Evolutionary conservation across 2,797 vertebrate species (phyloP), one percentile per base, ranked within the genome.

Genomic region (Psittacula echo): DNA sequence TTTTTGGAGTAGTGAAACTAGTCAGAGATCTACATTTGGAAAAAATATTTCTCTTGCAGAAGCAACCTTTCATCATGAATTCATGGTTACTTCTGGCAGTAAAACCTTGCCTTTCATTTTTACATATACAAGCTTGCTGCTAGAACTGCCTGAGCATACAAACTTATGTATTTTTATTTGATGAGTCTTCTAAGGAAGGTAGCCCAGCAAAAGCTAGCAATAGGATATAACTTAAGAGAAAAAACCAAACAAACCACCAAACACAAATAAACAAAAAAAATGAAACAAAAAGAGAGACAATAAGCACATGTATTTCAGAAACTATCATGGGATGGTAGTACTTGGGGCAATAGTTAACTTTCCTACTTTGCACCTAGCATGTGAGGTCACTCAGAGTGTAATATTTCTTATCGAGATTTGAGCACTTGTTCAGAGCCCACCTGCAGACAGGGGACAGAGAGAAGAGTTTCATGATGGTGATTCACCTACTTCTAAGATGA

Each of bases 31-130:
- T 87, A 58, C 81, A 87, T 89, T 93, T 80, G 72, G 72, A 85
- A 95, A 92, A 94, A 85, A 39, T 37, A 89, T 54, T 91, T 87
- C 78, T 44, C 26, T 62, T 80, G 75, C 27, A 92, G 75, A 94
- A 85, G 34, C 30, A 29, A 87, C 61, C 61, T 92, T 94, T 90
- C 88, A 65, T 50, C 70, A 70, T 65, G 80, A 94, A 95, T 65
- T 85, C 75, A 34, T 68, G 41, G 77, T 71, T 79, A 75, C 78
- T 90, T 93, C 65, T 85, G 50, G 71, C 72, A 94, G 42, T 64
- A 92, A 89, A 92, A 51, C 37, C 75, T 65, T 74, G 56, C 65
- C 68, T 94, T 95, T 82, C 53, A 54, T 41, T 94, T 92, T 85
- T 41, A 90, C 68, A 74, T 91, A 82, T 44, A 44, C 20, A 85